A percentile compares a stretch with the other conserved stretches of the same genome.
Conservation (phyloP, 1,140 invertebrate species). For the Saxidomus purpurata region DNA sequence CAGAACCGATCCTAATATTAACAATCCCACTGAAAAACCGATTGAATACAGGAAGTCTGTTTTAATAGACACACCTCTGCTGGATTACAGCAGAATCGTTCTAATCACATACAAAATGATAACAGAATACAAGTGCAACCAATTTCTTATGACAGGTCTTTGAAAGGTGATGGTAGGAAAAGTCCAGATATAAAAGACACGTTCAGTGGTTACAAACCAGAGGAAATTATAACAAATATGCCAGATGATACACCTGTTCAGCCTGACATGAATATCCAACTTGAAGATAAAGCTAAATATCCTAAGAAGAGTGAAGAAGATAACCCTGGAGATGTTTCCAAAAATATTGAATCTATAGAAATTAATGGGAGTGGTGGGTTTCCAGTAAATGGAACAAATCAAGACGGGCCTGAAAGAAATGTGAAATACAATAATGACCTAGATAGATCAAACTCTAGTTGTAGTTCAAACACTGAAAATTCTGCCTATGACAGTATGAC, state of each 20-base stretch:
- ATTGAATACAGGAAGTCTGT: too few relatives aligned
- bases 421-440: neutral
- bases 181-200: neutral
- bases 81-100: too few relatives aligned
- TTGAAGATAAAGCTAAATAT: neutral
- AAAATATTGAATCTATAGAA: too few relatives aligned
- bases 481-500: neutral
- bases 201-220: neutral
- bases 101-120: too few relatives aligned
- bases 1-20: neutral
- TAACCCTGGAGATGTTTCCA: too few relatives aligned
- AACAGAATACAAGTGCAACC: too few relatives aligned
- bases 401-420: too few relatives aligned
- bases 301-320: neutral
- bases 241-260: neutral
- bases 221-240: neutral
- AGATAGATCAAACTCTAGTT: neutral
- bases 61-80: too few relatives aligned
- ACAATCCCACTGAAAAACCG: neutral
- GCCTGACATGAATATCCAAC: neutral
- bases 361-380: too few relatives aligned
- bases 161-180: too few relatives aligned
- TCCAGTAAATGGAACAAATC: too few relatives aligned
- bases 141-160: too few relatives aligned
- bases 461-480: constrained; percentile 19